phyloP scores from a whole-genome alignment of 2,797 vertebrate genomes.

The Myiotriccus ornatus region DNA sequence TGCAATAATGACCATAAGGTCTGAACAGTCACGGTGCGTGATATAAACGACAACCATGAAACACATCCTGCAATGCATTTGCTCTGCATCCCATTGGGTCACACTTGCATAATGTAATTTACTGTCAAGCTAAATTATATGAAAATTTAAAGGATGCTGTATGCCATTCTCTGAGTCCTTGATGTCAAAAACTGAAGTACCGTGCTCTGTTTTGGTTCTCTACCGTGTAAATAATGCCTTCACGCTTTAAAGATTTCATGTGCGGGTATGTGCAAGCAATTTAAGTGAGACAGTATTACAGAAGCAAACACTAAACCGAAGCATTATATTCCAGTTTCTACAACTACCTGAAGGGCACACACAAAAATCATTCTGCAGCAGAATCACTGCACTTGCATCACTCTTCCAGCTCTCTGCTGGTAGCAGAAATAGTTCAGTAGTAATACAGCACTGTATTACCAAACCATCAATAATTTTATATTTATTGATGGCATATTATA shows the following conservation, averaged over 20 bases:
- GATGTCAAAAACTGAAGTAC: background rate
- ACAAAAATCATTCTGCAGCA: background rate
- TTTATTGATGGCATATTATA: background rate
- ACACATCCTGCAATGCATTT: background rate
- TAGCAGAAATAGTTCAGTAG: background rate
- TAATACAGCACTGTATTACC: background rate
- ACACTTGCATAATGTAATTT: background rate
- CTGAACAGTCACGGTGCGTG: background rate
- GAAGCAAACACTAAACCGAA: background rate
- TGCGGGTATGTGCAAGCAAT: background rate
- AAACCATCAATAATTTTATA: background rate
- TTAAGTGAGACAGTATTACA: background rate
- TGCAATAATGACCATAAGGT: background rate
- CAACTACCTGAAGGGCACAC: background rate
- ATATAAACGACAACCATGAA: constrained; percentile 30
- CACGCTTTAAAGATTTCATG: background rate
- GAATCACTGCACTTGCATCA: background rate
- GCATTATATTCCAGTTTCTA: background rate
- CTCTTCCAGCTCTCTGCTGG: background rate
- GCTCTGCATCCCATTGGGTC: background rate
- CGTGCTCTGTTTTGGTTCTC: background rate
- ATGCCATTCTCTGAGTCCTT: background rate
- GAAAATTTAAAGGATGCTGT: background rate
- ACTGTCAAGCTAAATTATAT: background rate
- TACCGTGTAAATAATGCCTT: background rate